Percentiles rank a stretch among this genome's conserved stretches.
Conservation (phyloP, 2,888 invertebrate genomes). For the Stenichneumon culpator region DNA sequence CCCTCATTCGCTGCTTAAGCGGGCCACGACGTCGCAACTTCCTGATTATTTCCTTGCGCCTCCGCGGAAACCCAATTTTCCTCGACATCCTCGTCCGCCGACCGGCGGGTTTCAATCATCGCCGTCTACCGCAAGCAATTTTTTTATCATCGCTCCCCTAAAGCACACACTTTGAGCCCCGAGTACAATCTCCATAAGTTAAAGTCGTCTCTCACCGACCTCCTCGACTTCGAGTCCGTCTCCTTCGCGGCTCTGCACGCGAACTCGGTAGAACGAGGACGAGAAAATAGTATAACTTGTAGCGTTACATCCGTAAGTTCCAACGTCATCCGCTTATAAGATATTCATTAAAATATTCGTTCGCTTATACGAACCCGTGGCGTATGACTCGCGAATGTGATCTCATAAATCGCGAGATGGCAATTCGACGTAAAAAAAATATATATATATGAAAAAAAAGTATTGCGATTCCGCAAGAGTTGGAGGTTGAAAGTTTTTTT, state of each 20-base stretch:
- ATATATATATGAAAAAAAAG: slow-evolving; percentile 11
- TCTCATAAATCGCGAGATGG: slow-evolving; percentile 41
- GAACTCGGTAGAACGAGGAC: neutral
- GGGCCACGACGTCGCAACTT: slow-evolving; percentile 36
- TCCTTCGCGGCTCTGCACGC: neutral
- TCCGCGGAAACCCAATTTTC: slow-evolving; percentile 27
- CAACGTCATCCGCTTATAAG: neutral
- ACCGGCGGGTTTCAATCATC: slow-evolving; percentile 6
- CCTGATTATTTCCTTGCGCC: slow-evolving; percentile 35
- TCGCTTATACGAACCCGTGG: slow-evolving; percentile 17
- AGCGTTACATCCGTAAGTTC: neutral
- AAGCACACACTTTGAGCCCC: neutral
- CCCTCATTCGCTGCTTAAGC: slow-evolving; percentile 65
- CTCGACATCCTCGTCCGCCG: neutral
- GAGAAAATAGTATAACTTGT: neutral
- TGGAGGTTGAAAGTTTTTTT: slow-evolving; percentile 46
- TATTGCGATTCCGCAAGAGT: slow-evolving; percentile 51
- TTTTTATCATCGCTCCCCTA: neutral
- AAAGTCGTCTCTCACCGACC: neutral
- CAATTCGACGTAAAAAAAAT: slow-evolving; percentile 20
- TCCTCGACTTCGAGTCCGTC: neutral
- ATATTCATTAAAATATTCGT: slow-evolving; percentile 52
- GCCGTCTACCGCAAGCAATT: slow-evolving; percentile 35
- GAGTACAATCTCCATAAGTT: neutral
- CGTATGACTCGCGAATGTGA: slow-evolving; percentile 17